These are phyloP conservation scores for Liodrosophila aerea DNA, from an alignment of 2,888 invertebrate genomes.

Conservation along the genomic window DNA sequence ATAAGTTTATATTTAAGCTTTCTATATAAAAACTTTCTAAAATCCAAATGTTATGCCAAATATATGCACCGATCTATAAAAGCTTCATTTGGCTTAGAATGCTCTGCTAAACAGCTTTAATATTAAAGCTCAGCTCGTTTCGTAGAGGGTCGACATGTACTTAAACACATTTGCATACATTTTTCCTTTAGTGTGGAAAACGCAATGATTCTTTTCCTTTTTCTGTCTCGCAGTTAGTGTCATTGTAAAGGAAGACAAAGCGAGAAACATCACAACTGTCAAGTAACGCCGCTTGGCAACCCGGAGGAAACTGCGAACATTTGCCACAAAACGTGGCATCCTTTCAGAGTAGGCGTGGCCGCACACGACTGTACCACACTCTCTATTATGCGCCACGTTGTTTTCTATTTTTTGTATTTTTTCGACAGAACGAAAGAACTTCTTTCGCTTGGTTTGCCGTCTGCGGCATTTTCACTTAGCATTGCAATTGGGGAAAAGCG, in stretches of 20 bases:
- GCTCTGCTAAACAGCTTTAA: no score
- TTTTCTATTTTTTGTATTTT: not conserved
- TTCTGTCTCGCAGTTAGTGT: constrained; percentile 8
- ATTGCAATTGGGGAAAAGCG: constrained; percentile 43
- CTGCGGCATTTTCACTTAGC: constrained; percentile 67
- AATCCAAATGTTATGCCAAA: no score
- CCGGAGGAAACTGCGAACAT: constrained; percentile 18
- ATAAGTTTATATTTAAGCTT: no score
- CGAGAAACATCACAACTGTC: constrained; percentile 17
- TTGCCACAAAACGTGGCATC: constrained; percentile 15
- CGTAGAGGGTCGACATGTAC: no score
- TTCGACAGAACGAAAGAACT: constrained; percentile 48
- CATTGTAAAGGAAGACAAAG: constrained; percentile 8
- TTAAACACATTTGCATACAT: no score
- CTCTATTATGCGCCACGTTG: no score
- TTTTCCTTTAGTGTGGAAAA: no score
- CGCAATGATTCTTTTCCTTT: no score
- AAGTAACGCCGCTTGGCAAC: constrained; percentile 13
- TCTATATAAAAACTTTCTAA: no score
- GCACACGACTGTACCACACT: constrained; percentile 39
- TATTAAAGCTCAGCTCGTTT: no score
- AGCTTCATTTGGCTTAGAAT: no score
- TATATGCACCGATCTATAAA: no score
- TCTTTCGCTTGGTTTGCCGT: constrained; percentile 73
- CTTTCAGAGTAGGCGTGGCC: constrained; percentile 8